Evolutionary conservation across 2,888 invertebrate genomes (phyloP).

Genomic region (Penaeus monodon): DNA sequence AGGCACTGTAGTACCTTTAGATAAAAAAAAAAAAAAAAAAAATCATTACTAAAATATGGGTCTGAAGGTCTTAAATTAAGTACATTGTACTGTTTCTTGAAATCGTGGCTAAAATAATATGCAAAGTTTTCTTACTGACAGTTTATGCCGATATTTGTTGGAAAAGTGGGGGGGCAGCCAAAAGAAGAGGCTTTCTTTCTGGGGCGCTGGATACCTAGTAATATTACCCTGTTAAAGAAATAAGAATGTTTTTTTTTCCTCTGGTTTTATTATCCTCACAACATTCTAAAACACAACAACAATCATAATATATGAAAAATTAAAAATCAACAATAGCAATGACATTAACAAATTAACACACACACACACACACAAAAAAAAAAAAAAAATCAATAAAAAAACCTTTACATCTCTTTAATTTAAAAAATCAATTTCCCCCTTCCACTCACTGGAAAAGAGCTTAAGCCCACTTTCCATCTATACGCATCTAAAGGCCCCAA

Average conservation of each 20-base stretch:
- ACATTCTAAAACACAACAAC: neutral
- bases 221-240: constrained; percentile 64
- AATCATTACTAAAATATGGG: too few relatives aligned
- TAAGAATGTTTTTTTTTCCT: neutral
- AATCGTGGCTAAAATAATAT: too few relatives aligned
- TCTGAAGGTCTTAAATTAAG: too few relatives aligned
- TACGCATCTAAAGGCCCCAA: too few relatives aligned
- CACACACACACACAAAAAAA: too few relatives aligned
- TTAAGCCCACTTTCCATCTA: too few relatives aligned
- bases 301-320: neutral
- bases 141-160: constrained; percentile 75
- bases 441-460: too few relatives aligned
- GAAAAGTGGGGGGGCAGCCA: constrained; percentile 73
- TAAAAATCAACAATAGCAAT: neutral
- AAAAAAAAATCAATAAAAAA: too few relatives aligned
- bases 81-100: too few relatives aligned
- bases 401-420: too few relatives aligned
- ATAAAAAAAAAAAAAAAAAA: neutral
- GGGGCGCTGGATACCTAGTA: constrained; percentile 67
- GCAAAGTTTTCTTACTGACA: constrained; percentile 68
- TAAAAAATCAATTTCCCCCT: too few relatives aligned
- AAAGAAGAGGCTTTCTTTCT: constrained; percentile 71
- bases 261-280: constrained; percentile 11
- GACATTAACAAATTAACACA: too few relatives aligned
- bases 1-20: constrained; percentile 72